A percentile compares a stretch with the other conserved stretches of the same genome.
Conservation (phyloP, 2,888 invertebrate species). For the Dynastes tityus region DNA sequence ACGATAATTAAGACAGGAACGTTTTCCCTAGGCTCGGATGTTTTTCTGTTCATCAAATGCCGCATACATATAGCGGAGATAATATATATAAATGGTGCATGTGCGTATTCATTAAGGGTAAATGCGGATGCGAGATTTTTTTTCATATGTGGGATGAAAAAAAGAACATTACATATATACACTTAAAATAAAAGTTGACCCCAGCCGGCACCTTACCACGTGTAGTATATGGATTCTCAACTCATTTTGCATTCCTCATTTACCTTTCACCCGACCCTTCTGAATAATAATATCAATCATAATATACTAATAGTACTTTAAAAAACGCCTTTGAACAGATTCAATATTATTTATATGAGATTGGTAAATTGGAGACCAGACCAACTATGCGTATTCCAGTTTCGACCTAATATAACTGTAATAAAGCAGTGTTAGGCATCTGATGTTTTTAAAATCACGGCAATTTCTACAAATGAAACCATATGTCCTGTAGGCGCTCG, state of each 20-base stretch:
- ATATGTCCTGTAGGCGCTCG: too few relatives aligned
- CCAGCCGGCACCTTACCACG: conserved; percentile 37
- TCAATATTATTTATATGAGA: too few relatives aligned
- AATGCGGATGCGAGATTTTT: conserved; percentile 37
- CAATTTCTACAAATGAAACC: too few relatives aligned
- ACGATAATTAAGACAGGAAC: conserved; percentile 45
- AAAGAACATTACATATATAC: conserved; percentile 39
- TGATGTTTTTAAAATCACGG: too few relatives aligned
- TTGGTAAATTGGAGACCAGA: too few relatives aligned
- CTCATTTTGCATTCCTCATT: conserved; percentile 52
- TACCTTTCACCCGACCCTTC: conserved; percentile 50
- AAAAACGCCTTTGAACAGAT: too few relatives aligned
- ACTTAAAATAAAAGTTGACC: conserved; percentile 41
- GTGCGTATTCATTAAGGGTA: conserved; percentile 38
- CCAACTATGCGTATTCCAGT: too few relatives aligned
- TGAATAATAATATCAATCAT: conserved; percentile 33
- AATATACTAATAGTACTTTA: too few relatives aligned
- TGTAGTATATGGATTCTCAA: conserved; percentile 47
- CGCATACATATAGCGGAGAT: not conserved
- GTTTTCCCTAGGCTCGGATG: conserved; percentile 23
- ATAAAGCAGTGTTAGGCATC: too few relatives aligned
- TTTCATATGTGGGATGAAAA: conserved; percentile 24
- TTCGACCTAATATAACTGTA: too few relatives aligned
- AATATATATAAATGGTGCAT: conserved; percentile 27
- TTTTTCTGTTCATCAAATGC: conserved; percentile 12